These are phyloP conservation scores for Anthophora plumipes DNA, from an alignment of 2,888 invertebrate species.

Conservation along the genomic window DNA sequence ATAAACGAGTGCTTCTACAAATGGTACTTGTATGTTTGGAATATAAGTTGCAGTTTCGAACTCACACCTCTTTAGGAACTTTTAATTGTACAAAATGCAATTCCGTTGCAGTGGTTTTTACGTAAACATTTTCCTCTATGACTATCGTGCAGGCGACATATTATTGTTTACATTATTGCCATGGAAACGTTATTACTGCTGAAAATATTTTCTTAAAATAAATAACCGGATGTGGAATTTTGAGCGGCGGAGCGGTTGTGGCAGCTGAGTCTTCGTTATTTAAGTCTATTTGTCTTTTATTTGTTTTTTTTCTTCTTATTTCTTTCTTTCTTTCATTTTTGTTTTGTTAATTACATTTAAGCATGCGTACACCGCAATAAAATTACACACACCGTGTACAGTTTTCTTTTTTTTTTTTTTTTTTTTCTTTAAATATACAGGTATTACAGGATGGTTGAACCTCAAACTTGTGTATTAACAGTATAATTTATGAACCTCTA, in stretches of 20 bases:
- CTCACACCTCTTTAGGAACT: slow-evolving; percentile 65
- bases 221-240: slow-evolving; percentile 56
- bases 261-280: slow-evolving; percentile 58
- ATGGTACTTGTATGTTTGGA: slow-evolving; percentile 47
- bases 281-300: slow-evolving; percentile 59
- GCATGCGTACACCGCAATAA: slow-evolving; percentile 47
- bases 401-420: too few relatives aligned
- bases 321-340: background rate
- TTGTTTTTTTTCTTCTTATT: slow-evolving; percentile 21
- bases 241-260: slow-evolving; percentile 68
- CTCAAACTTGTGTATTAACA: slow-evolving; percentile 48
- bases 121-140: slow-evolving; percentile 48
- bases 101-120: slow-evolving; percentile 67
- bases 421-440: slow-evolving; percentile 55
- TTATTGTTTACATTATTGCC: slow-evolving; percentile 68
- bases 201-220: slow-evolving; percentile 64
- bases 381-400: slow-evolving; percentile 41
- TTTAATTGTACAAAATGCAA: slow-evolving; percentile 71
- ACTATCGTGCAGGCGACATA: slow-evolving; percentile 57
- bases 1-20: slow-evolving; percentile 36
- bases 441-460: slow-evolving; percentile 59
- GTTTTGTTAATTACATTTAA: slow-evolving; percentile 45
- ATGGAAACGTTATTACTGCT: slow-evolving; percentile 74
- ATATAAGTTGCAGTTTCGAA: slow-evolving; percentile 42
- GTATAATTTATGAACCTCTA: slow-evolving; percentile 48